Percentiles rank a stretch among this genome's conserved stretches.
These are phyloP conservation scores for Staurois parvus DNA, from an alignment of 2,797 vertebrate genomes.

Conservation along the genomic window DNA sequence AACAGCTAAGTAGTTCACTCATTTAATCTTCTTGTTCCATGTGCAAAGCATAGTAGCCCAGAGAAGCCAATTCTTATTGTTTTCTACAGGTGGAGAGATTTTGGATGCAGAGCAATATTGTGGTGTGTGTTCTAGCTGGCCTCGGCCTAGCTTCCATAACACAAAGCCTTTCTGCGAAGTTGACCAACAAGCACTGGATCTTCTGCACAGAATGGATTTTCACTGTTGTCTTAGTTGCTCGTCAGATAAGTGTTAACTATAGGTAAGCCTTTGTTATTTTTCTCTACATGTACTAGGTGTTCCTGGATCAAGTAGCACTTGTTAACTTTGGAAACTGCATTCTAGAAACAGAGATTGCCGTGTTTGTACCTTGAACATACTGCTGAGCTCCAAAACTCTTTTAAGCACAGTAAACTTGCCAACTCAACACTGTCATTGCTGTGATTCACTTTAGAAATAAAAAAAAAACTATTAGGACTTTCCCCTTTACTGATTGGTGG, in stretches of 20 bases:
- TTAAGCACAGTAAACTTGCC: too few species aligned
- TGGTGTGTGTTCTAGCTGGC: constrained; percentile 89
- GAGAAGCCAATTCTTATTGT: background rate
- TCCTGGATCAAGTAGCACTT: background rate
- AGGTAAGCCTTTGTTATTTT: constrained; percentile 75
- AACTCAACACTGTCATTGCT: too few species aligned
- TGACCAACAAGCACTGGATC: constrained; percentile 71
- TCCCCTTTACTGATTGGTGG: too few species aligned
- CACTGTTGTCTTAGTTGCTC: constrained; percentile 77
- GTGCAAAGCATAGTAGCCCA: too few species aligned
- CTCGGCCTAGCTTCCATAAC: constrained; percentile 79
- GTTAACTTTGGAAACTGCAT: too few species aligned
- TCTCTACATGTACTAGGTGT: background rate
- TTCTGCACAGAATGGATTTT: constrained; percentile 82
- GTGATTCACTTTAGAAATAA: too few species aligned
- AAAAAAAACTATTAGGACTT: too few species aligned
- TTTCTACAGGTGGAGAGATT: constrained; percentile 91
- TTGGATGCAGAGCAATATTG: constrained; percentile 94
- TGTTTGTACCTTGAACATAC: too few species aligned
- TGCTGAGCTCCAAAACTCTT: too few species aligned
- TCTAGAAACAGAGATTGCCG: background rate
- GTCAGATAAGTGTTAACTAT: constrained; percentile 85
- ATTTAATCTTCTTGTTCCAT: too few species aligned
- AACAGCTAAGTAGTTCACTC: too few species aligned
- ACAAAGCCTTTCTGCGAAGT: constrained; percentile 69